Evolutionary conservation across 2,888 invertebrate species (phyloP), one percentile per base, ranked within the genome.

Genomic region (Rotaria magnacalcarata): DNA sequence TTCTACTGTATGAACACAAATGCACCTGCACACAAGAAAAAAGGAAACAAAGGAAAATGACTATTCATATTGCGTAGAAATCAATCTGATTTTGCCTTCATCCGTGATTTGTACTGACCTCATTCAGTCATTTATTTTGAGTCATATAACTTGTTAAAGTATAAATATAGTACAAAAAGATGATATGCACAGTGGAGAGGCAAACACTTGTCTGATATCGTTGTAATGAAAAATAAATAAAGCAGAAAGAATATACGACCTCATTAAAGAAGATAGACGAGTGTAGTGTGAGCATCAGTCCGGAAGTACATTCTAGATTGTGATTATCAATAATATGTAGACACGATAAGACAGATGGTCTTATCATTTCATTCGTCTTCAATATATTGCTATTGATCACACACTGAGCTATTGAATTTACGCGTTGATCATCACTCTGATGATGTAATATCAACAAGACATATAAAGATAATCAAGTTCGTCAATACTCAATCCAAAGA

Each of bases 261-360:
- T 67, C 67, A 67, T 67, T 67, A 67, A 41, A 67, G 1, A 67
- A 3, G 67, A 67, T 67, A 67, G 67, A 67, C 67, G 67, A 67
- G 14, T 67, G 19, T 67, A 67, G 14, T 67, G 19, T 67, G 67
- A 67, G 34, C 67, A 41, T 27, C 67, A 67, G 67, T 67, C 67
- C 67, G 67, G 67, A 67, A 67, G 67, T 34, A 14, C 34, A 34
- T 34, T 34, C 16, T 67, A 67, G 34, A 19, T 67, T 67, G 67
- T 67, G 67, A 67, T 67, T 67, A 67, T 67, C 67, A 67, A 67
- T 34, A 67, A 67, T 67, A 67, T 67, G 67, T 67, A 67, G 67
- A 67, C 67, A 19, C 34, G 67, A 67, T 67, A 67, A 67, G 67
- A 67, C 67, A 67, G 67, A 67, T 67, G 67, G 67, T 67, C 67